Evolutionary conservation across 2,888 invertebrate genomes (phyloP).

Genomic region (Conops quadrifasciatus): DNA sequence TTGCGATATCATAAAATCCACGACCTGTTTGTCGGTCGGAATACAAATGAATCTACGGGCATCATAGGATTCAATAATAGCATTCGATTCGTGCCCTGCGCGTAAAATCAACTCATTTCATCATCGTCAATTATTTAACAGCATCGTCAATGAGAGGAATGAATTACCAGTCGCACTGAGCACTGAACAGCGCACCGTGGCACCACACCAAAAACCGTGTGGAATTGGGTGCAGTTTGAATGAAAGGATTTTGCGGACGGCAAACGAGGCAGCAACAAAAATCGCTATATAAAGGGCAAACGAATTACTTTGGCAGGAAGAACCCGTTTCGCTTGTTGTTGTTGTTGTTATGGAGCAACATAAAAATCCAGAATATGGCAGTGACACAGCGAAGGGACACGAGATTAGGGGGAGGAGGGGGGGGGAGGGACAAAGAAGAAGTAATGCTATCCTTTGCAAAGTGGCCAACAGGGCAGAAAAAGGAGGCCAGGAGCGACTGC

Average conservation of each 20-base stretch:
- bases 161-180: constrained; percentile 30
- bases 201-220: too few relatives aligned
- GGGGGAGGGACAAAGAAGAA: too few relatives aligned
- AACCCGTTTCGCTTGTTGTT: too few relatives aligned
- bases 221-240: too few relatives aligned
- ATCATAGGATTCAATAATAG: background rate
- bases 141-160: constrained; percentile 47
- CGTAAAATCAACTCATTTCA: constrained; percentile 56
- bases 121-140: constrained; percentile 58
- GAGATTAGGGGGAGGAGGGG: background rate
- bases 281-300: too few relatives aligned
- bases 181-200: too few relatives aligned
- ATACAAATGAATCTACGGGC: constrained; percentile 24
- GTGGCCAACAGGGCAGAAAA: background rate
- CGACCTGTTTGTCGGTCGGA: constrained; percentile 15
- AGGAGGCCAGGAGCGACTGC: too few relatives aligned
- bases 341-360: too few relatives aligned
- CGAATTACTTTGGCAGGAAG: too few relatives aligned
- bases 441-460: too few relatives aligned
- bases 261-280: background rate
- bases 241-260: background rate
- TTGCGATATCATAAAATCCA: background rate
- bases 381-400: background rate
- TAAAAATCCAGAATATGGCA: background rate
- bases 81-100: background rate